Conservation (phyloP, 2,888 invertebrate genomes). For the Dryobota labecula region DNA sequence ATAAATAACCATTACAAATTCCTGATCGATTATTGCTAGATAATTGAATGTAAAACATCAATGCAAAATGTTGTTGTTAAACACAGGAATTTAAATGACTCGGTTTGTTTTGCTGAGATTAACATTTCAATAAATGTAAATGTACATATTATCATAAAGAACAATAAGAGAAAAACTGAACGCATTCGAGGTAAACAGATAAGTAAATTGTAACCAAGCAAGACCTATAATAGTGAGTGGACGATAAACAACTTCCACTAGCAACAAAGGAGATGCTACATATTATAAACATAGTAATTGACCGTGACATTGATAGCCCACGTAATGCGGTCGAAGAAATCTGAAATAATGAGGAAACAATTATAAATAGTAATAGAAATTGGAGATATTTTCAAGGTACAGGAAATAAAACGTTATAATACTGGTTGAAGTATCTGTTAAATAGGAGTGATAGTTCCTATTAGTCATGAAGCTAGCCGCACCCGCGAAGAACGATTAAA, state of each 20-base stretch:
- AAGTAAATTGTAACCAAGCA: conserved; percentile 26
- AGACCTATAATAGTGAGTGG: conserved; percentile 21
- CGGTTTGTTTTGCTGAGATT: conserved; percentile 19
- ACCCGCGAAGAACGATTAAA: conserved; percentile 24
- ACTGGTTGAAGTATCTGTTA: conserved; percentile 7
- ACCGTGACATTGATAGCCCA: conserved; percentile 78
- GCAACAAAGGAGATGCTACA: conserved; percentile 33
- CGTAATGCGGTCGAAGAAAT: conserved; percentile 64
- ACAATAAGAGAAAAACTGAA: conserved; percentile 30
- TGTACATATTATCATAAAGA: conserved; percentile 5
- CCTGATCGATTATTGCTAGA: conserved; percentile 26
- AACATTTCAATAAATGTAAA: conserved; percentile 8
- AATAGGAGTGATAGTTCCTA: conserved; percentile 20
- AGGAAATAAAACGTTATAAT: conserved; percentile 24
- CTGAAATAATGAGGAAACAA: conserved; percentile 37
- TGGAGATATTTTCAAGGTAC: conserved; percentile 18
- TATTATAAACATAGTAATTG: conserved; percentile 61
- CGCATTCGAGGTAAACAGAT: conserved; percentile 47
- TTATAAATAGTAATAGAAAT: conserved; percentile 25
- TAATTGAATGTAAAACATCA: conserved; percentile 17
- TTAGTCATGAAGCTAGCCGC: conserved; percentile 29
- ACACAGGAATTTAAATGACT: background rate
- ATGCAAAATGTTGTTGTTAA: conserved; percentile 2
- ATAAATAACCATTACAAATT: conserved; percentile 21
- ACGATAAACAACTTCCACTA: conserved; percentile 47